A percentile compares a stretch with the other conserved stretches of the same genome.
Conservation (phyloP, 2,113 vertebrate species). For the cattle (Bos taurus) region DNA sequence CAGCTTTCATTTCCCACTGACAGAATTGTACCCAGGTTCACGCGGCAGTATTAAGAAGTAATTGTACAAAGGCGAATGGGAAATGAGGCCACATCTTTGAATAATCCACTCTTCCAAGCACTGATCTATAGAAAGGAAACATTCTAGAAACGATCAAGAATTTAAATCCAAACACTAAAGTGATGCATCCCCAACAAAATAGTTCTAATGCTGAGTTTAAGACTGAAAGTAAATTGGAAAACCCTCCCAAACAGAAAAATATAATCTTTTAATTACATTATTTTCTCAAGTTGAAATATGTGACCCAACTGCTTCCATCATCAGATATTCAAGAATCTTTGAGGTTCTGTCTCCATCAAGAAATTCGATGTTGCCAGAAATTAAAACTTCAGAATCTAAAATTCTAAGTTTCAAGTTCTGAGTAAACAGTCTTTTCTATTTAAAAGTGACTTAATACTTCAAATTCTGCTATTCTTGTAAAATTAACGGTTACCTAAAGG, state of each 20-base stretch:
- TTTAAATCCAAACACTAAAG: slow-evolving; percentile 30
- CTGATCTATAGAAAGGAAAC: slow-evolving; percentile 5
- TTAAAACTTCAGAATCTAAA: slow-evolving; percentile 34
- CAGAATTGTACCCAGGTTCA: background rate
- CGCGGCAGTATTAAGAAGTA: slow-evolving; percentile 29
- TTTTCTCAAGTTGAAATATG: slow-evolving; percentile 44
- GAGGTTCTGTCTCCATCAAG: slow-evolving; percentile 30
- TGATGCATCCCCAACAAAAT: background rate
- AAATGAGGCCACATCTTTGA: slow-evolving; percentile 33
- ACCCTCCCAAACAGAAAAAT: slow-evolving; percentile 14
- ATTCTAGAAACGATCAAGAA: slow-evolving; percentile 30
- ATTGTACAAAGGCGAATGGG: slow-evolving; percentile 6
- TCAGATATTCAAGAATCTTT: background rate
- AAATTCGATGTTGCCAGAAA: slow-evolving; percentile 29
- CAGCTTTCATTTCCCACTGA: slow-evolving; percentile 20
- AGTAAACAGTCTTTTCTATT: slow-evolving; percentile 26
- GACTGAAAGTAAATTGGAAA: slow-evolving; percentile 14
- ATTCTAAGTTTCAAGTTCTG: slow-evolving; percentile 11
- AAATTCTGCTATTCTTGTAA: slow-evolving; percentile 24
- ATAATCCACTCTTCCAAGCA: background rate
- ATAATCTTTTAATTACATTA: slow-evolving; percentile 30
- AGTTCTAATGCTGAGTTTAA: slow-evolving; percentile 16
- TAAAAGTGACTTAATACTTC: slow-evolving; percentile 1
- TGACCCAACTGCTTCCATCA: slow-evolving; percentile 33
- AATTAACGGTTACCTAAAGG: slow-evolving; percentile 33